Conservation (phyloP, 2,888 invertebrate species). For the Acholoe squamosa region DNA sequence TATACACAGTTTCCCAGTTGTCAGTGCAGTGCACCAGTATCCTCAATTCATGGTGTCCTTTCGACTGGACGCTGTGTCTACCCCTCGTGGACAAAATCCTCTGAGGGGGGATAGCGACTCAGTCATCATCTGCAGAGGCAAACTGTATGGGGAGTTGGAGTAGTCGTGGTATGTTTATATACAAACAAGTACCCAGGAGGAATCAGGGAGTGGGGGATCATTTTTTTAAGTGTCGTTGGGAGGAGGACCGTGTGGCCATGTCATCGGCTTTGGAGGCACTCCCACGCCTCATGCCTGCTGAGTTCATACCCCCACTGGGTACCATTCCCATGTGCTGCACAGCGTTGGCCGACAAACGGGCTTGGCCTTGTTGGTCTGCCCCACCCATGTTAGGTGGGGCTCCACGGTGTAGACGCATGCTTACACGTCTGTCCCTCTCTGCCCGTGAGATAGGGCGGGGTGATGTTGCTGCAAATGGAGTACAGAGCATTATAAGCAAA, state of each 20-base stretch:
- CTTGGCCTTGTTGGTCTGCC: conserved; percentile 75
- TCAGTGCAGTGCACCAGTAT: neutral
- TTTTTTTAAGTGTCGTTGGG: conserved; percentile 67
- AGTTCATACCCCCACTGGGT: conserved; percentile 70
- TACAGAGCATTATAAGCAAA: neutral
- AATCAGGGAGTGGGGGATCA: conserved; percentile 61
- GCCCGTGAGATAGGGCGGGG: conserved; percentile 79
- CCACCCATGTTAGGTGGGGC: conserved; percentile 76
- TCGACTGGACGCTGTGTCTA: neutral
- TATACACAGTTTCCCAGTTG: neutral
- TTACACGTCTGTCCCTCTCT: conserved; percentile 80
- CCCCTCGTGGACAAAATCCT: neutral
- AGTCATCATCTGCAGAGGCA: neutral
- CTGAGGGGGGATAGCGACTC: neutral
- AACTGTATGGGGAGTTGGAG: neutral
- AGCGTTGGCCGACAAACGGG: conserved; percentile 76
- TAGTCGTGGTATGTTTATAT: conserved; percentile 26
- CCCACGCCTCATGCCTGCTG: conserved; percentile 76
- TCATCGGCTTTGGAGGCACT: conserved; percentile 79
- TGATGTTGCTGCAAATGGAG: conserved; percentile 75
- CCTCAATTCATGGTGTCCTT: neutral
- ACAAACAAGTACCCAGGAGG: neutral
- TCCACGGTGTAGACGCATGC: conserved; percentile 80
- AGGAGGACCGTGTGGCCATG: conserved; percentile 64
- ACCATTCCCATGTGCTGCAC: conserved; percentile 75